Conservation (phyloP, 2,113 vertebrate species). For the Pao palembangensis region DNA sequence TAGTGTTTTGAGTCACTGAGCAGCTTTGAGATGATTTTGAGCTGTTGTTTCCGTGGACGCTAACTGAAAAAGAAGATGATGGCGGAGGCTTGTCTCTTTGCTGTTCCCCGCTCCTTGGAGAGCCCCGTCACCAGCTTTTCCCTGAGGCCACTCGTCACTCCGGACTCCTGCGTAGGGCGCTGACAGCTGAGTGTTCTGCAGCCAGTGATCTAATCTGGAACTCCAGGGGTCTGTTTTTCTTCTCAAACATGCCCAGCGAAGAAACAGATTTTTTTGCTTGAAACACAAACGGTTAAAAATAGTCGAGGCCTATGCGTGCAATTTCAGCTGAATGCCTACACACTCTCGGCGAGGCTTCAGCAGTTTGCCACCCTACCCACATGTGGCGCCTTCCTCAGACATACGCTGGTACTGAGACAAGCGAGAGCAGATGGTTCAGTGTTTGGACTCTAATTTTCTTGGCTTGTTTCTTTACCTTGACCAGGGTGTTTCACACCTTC, state of each 20-base stretch:
- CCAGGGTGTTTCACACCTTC: background rate
- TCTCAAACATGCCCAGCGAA: background rate
- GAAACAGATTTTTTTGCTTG: slow-evolving; percentile 1
- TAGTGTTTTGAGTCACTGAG: background rate
- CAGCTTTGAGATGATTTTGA: background rate
- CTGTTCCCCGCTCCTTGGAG: slow-evolving; percentile 20
- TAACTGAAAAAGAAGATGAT: slow-evolving; percentile 20
- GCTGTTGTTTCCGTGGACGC: slow-evolving; percentile 13
- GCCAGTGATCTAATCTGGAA: background rate
- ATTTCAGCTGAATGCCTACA: slow-evolving; percentile 31
- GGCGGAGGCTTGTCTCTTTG: slow-evolving; percentile 19
- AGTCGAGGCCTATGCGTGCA: slow-evolving; percentile 3
- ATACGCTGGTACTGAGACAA: slow-evolving; percentile 16
- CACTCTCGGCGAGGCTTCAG: slow-evolving; percentile 4
- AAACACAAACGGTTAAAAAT: slow-evolving; percentile 17
- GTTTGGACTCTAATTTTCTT: slow-evolving; percentile 14
- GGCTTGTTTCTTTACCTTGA: background rate
- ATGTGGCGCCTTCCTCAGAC: slow-evolving; percentile 16
- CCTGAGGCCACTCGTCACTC: slow-evolving; percentile 5
- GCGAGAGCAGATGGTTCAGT: slow-evolving; percentile 35
- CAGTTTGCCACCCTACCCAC: slow-evolving; percentile 27
- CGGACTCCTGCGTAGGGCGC: slow-evolving; percentile 2
- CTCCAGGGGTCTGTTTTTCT: too few species aligned
- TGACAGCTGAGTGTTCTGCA: background rate
- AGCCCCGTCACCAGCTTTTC: slow-evolving; percentile 16